Base-by-base conservation (phyloP, 2,797 vertebrate genomes). In the Oryzias sinensis region DNA sequence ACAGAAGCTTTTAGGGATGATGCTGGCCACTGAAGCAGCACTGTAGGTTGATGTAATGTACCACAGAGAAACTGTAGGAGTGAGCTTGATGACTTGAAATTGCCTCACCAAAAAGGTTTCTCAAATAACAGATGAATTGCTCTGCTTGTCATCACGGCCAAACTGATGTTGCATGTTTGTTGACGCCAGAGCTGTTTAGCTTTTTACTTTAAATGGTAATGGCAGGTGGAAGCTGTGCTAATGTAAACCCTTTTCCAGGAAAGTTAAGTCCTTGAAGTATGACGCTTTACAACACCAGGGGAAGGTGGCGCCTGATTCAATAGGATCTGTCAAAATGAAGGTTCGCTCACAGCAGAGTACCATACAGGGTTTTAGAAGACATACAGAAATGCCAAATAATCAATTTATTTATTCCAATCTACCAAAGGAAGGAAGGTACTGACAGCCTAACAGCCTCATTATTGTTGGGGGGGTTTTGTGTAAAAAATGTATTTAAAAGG, bases 71-170 rank as follows among this genome's bases (percentile, higher is more conserved):
- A 61, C 40, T 52, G 48, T 65, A 70, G 20, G 53, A 70, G 29
- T 50, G 53, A 44, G 62, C 57, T 65, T 65, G 68, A 82, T 73
- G 57, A 59, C 61, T 59, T 72, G 0, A 69, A 74, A 82, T 66
- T 65, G 61, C 61, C 43, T 25, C 51, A 47, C 5, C 16, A 42
- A 62, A 73, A 56, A 52, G 60, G 67, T 52, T 62, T 48, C 61
- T 52, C 14, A 16, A 62, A 24, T 73, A 59, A 77, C 29, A 57
- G 62, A 79, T 61, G 49, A 65, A 48, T 50, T 29, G 41, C 58
- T 62, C 33, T 18, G 43, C 61, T 43, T 13, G 74, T 80, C 27
- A 5, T 43, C 55, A 40, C 45, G 49, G 46, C 22, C 54, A 57
- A 80, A 63, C 49, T 52, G 49, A 48, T 49, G 56, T 45, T 47